A percentile compares a stretch with the other conserved stretches of the same genome.
Evolutionary conservation across 1,140 invertebrate genomes (phyloP).

Genomic region (Dinoponera quadriceps): DNA sequence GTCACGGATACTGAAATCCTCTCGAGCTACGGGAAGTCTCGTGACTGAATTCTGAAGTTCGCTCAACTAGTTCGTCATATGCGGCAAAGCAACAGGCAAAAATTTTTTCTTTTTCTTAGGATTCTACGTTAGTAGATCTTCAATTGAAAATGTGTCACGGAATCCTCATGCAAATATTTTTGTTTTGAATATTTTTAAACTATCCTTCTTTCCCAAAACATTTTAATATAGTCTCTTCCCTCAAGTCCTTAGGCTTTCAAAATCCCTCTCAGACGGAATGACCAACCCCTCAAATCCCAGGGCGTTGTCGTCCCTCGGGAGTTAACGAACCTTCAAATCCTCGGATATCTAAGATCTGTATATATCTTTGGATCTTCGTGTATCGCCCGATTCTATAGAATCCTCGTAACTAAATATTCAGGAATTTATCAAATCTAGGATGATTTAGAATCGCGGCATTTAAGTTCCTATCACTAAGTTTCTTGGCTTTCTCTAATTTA

Average conservation of each 20-base stretch:
- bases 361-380: conserved; percentile 18
- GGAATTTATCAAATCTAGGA: conserved; percentile 42
- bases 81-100: conserved; percentile 58
- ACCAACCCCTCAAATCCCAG: neutral
- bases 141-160: neutral
- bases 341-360: neutral
- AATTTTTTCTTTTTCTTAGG: conserved; percentile 29
- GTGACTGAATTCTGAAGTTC: conserved; percentile 7
- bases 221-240: neutral
- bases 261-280: neutral
- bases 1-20: conserved; percentile 4
- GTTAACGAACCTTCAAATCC: neutral
- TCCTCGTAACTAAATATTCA: conserved; percentile 8
- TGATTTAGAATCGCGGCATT: conserved; percentile 26
- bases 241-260: conserved; percentile 12
- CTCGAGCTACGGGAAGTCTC: conserved; percentile 57
- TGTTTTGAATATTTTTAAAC: neutral
- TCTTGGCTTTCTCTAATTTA: conserved; percentile 46
- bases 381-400: neutral
- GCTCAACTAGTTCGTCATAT: conserved; percentile 61
- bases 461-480: conserved; percentile 49
- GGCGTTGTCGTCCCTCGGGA: neutral
- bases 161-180: conserved; percentile 4
- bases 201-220: conserved; percentile 7
- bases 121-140: conserved; percentile 41